phyloP scores from a whole-genome alignment of 1,140 invertebrate genomes.

The Heliconius melpomene region DNA sequence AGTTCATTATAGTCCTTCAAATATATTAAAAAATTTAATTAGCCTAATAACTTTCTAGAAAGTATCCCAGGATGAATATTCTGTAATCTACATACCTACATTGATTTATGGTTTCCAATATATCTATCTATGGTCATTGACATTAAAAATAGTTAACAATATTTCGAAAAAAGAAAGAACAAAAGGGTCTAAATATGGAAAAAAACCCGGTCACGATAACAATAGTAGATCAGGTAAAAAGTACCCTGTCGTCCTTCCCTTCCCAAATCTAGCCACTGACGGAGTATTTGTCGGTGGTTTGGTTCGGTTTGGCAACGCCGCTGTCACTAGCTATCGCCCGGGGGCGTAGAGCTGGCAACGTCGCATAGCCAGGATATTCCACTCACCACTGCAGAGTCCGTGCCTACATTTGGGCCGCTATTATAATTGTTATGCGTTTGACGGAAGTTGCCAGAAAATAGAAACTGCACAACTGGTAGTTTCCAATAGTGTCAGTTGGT shows the following conservation, averaged over 20 bases:
- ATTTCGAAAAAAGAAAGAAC: not conserved
- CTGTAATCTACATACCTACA: not conserved
- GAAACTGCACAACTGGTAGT: not conserved
- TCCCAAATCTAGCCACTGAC: conserved; percentile 48
- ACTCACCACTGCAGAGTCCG: conserved; percentile 18
- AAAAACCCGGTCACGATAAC: conserved; percentile 25
- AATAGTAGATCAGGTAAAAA: conserved; percentile 49
- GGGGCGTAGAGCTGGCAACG: conserved; percentile 48
- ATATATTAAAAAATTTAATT: not conserved
- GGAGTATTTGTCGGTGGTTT: conserved; percentile 36
- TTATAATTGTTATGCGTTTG: not conserved
- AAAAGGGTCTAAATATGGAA: not conserved
- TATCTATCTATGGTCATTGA: not conserved
- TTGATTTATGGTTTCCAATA: not conserved
- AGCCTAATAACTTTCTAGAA: not conserved
- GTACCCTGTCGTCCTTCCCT: conserved; percentile 38
- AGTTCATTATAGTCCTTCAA: not conserved
- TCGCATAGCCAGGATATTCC: conserved; percentile 38
- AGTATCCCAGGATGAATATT: not conserved
- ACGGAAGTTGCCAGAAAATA: not conserved
- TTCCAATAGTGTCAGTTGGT: not conserved
- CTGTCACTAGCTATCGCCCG: conserved; percentile 40
- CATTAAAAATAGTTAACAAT: not conserved
- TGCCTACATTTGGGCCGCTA: not conserved
- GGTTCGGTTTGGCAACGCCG: conserved; percentile 48